phyloP scores from a whole-genome alignment of 2,113 vertebrate species.

The Festucalex cinctus region DNA sequence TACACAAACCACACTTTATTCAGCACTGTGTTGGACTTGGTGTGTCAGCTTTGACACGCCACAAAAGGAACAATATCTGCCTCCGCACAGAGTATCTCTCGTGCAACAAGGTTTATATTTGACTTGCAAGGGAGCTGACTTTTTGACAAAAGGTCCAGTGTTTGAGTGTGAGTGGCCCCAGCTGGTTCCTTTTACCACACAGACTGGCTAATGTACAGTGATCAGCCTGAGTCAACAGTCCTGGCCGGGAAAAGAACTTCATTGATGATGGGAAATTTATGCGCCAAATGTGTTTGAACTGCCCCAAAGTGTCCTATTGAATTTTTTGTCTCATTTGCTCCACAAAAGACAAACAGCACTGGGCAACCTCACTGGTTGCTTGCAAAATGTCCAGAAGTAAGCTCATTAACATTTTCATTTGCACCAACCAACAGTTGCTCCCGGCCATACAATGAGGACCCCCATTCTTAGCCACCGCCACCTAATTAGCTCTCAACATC shows the following conservation, averaged over 20 bases:
- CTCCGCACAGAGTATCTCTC: conserved; percentile 55
- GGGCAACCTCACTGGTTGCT: conserved; percentile 20
- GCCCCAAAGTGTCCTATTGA: conserved; percentile 44
- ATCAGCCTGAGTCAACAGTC: conserved; percentile 73
- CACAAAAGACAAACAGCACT: conserved; percentile 41
- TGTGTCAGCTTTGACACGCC: conserved; percentile 57
- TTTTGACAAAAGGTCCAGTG: conserved; percentile 71
- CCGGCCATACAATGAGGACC: background rate
- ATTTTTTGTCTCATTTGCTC: conserved; percentile 41
- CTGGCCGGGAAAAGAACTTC: conserved; percentile 56
- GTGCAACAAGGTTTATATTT: conserved; percentile 63
- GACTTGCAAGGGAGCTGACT: conserved; percentile 52
- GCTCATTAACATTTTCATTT: conserved; percentile 33
- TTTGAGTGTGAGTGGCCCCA: conserved; percentile 62
- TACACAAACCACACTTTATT: conserved; percentile 74
- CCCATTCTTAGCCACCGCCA: background rate
- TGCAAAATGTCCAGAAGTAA: conserved; percentile 16
- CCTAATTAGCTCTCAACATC: conserved; percentile 54
- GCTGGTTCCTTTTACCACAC: conserved; percentile 72
- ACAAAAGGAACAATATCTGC: conserved; percentile 71
- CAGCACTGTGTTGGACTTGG: conserved; percentile 62
- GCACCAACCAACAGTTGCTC: conserved; percentile 30
- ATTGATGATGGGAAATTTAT: conserved; percentile 65
- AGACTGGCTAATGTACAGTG: conserved; percentile 67
- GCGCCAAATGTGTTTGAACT: conserved; percentile 54